Evolutionary conservation across 2,888 invertebrate species (phyloP).

Genomic region (Amphipoea oculea): DNA sequence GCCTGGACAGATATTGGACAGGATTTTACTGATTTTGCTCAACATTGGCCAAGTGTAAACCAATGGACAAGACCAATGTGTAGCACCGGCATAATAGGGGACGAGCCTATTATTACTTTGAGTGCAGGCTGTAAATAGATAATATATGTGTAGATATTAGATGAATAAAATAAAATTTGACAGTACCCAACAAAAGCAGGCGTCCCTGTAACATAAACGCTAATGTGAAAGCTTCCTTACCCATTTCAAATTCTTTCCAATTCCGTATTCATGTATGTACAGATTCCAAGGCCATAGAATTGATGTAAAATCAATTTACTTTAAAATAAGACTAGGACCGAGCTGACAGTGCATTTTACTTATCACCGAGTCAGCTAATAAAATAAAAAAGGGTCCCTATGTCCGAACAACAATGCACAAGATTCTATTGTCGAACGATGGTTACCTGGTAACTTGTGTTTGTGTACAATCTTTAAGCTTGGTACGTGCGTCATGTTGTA

Average conservation of each 20-base stretch:
- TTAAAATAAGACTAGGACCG: not conserved
- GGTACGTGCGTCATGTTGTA: constrained; percentile 6
- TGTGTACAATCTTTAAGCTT: constrained; percentile 15
- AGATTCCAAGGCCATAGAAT: too few relatives aligned
- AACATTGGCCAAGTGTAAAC: too few relatives aligned
- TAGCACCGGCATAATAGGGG: too few relatives aligned
- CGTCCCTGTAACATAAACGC: not conserved
- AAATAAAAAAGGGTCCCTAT: constrained; percentile 15
- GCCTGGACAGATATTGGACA: too few relatives aligned
- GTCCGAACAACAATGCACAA: constrained; percentile 25
- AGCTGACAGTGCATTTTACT: not conserved
- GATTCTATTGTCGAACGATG: constrained; percentile 30
- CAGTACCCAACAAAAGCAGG: not conserved
- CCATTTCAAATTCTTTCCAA: not conserved
- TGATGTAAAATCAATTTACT: not conserved
- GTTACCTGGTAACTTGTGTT: constrained; percentile 39
- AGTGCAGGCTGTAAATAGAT: not conserved
- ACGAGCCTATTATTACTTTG: not conserved
- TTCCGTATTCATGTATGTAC: not conserved
- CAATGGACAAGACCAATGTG: too few relatives aligned
- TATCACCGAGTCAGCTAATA: not conserved
- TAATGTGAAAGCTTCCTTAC: not conserved
- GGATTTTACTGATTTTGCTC: too few relatives aligned
- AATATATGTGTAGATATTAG: not conserved
- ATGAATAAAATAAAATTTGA: not conserved